Base-by-base conservation (phyloP, 2,888 invertebrate species). In the Linnaemya vulpina region DNA sequence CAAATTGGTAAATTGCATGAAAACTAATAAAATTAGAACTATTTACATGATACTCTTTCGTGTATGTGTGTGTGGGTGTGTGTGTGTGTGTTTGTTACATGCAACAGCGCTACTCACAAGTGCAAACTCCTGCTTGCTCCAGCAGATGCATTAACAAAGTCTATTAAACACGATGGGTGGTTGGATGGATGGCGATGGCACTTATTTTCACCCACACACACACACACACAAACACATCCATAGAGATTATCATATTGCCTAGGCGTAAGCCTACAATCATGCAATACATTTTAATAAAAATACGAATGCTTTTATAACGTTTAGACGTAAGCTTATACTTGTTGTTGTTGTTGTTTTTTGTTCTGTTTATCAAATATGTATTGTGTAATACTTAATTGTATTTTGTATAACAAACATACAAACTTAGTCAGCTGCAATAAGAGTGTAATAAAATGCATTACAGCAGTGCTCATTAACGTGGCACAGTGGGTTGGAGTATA, bases 11-110 rank as follows among this genome's bases (percentile, higher is more conserved):
- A 79, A 73, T 79, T 63, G 51, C 55, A 73, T 65, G 7, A 60
- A 80, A 49, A 73, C 58, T 60, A 80, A 74, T 73, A 67, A 80
- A 67, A 81, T 75, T 74, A 75, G 60, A 81, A 75, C 60, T 51
- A 67, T 68, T 68, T 81, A 60, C 10, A 62, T 53, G 22, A 53
- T 71, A 62, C n/a, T n/a, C n/a, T n/a, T 77, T 68, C 20, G 20
- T 55, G 38, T 80, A 20, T 40, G 55, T 67, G 49, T 68, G 17
- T 30, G n/a, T 30, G 53, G 15, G 17, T 40, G 10, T 30, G 13
- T 30, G n/a, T n/a, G 10, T 15, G 17, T 15, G 10, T 8, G 38
- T 10, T 10, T 10, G 1, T 8, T 22, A 53, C 20, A 43, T 8
- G 10, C 25, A 35, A 9, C 1, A 7, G 13, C n/a, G 10, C 15